Percentiles rank a stretch among this genome's conserved stretches.
Evolutionary conservation across 2,888 invertebrate species (phyloP).

Genomic region (Lumbricus terrestris): DNA sequence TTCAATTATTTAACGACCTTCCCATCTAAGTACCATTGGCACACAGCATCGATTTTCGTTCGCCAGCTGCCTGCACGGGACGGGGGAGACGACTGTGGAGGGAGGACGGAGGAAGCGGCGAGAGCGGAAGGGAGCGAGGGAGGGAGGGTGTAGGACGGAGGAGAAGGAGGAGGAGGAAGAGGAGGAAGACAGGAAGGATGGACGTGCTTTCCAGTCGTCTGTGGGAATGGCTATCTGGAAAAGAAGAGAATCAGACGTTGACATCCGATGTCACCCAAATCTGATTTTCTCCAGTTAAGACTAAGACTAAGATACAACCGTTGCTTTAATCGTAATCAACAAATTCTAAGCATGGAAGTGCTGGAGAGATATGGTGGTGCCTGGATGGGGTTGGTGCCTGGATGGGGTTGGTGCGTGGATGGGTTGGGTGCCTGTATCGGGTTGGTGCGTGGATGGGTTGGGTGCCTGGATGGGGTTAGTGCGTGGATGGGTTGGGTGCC

Average conservation of each 20-base stretch:
- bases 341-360: neutral
- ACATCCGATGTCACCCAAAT: neutral
- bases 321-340: neutral
- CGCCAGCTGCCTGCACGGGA: neutral
- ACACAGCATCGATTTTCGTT: neutral
- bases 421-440: too few relatives aligned
- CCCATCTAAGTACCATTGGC: neutral
- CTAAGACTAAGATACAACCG: neutral
- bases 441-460: too few relatives aligned
- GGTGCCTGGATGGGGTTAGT: too few relatives aligned
- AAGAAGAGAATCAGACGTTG: neutral
- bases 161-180: conserved; percentile 18
- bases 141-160: neutral
- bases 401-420: too few relatives aligned
- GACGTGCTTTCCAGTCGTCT: neutral
- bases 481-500: too few relatives aligned
- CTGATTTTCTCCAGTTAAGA: neutral
- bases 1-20: conserved; percentile 3
- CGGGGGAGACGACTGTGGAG: neutral
- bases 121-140: neutral
- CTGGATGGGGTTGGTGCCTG: too few relatives aligned
- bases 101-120: neutral
- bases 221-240: neutral
- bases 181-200: neutral
- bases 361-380: too few relatives aligned